A percentile compares a stretch with the other conserved stretches of the same genome.
Evolutionary conservation across 2,113 vertebrate species (phyloP).

Genomic region (Pangasianodon hypophthalmus): DNA sequence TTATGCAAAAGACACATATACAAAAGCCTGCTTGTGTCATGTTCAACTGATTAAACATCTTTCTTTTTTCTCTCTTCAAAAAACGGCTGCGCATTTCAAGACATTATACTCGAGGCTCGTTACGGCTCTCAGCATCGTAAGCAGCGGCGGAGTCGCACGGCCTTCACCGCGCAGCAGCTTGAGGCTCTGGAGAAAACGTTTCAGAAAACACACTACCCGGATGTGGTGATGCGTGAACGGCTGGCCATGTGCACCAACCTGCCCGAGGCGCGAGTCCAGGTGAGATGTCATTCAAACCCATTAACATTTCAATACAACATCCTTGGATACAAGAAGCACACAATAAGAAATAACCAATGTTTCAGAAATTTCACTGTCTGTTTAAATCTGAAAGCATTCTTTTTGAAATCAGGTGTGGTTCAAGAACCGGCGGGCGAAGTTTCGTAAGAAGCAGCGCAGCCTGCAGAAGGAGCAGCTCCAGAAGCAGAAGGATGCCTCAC

Average conservation of each 20-base stretch:
- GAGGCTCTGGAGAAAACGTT: slow-evolving; percentile 97
- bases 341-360: neutral
- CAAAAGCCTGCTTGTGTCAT: neutral
- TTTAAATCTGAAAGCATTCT: neutral
- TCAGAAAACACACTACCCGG: slow-evolving; percentile 98
- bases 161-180: slow-evolving; percentile 95
- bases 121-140: slow-evolving; percentile 99
- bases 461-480: slow-evolving; percentile 98
- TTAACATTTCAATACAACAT: neutral
- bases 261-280: slow-evolving; percentile 96
- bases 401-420: slow-evolving; percentile 89
- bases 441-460: slow-evolving; percentile 97
- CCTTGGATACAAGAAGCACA: too few relatives aligned
- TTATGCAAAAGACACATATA: neutral
- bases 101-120: slow-evolving; percentile 99
- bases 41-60: slow-evolving; percentile 87
- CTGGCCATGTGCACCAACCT: slow-evolving; percentile 98
- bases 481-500: slow-evolving; percentile 90
- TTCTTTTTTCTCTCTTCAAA: slow-evolving; percentile 79
- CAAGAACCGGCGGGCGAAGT: slow-evolving; percentile 97
- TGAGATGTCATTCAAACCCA: slow-evolving; percentile 57
- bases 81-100: slow-evolving; percentile 99
- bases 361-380: neutral
- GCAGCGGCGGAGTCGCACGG: slow-evolving; percentile 92
- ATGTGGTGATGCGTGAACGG: slow-evolving; percentile 96